These are phyloP conservation scores for Muscidifurax raptorellus DNA, from an alignment of 1,140 invertebrate species.

Conservation along the genomic window DNA sequence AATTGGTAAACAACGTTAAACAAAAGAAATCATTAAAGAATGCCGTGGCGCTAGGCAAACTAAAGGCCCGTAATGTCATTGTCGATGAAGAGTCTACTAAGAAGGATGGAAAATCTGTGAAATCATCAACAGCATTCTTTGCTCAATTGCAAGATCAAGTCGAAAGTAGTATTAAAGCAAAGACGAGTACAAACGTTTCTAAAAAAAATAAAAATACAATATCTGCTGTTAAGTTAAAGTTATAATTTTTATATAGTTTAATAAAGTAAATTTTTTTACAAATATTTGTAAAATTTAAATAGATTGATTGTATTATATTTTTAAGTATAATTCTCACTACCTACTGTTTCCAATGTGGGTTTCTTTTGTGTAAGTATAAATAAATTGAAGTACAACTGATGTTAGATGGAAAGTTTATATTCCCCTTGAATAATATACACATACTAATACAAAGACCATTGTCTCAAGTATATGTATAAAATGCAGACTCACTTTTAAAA, in stretches of 20 bases:
- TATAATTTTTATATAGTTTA: slow-evolving; percentile 68
- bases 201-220: slow-evolving; percentile 66
- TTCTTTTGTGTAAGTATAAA: slow-evolving; percentile 34
- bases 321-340: neutral
- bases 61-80: slow-evolving; percentile 81
- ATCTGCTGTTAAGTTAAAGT: slow-evolving; percentile 75
- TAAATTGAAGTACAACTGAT: slow-evolving; percentile 36
- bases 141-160: slow-evolving; percentile 86
- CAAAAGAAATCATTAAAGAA: slow-evolving; percentile 66
- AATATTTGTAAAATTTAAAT: slow-evolving; percentile 19
- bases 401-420: slow-evolving; percentile 45
- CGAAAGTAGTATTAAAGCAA: slow-evolving; percentile 73
- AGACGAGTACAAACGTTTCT: slow-evolving; percentile 59
- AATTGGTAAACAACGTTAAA: slow-evolving; percentile 73
- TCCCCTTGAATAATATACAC: slow-evolving; percentile 50
- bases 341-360: neutral
- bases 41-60: slow-evolving; percentile 75
- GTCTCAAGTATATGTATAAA: slow-evolving; percentile 49
- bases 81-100: slow-evolving; percentile 73
- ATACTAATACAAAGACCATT: slow-evolving; percentile 37
- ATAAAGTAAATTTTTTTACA: slow-evolving; percentile 27
- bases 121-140: slow-evolving; percentile 90
- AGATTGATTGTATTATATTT: neutral
- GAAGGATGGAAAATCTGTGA: slow-evolving; percentile 77
- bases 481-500: slow-evolving; percentile 28